Percentiles rank a stretch among this genome's conserved stretches.
phyloP scores from a whole-genome alignment of 1,140 invertebrate species.

The Drosophila varians region DNA sequence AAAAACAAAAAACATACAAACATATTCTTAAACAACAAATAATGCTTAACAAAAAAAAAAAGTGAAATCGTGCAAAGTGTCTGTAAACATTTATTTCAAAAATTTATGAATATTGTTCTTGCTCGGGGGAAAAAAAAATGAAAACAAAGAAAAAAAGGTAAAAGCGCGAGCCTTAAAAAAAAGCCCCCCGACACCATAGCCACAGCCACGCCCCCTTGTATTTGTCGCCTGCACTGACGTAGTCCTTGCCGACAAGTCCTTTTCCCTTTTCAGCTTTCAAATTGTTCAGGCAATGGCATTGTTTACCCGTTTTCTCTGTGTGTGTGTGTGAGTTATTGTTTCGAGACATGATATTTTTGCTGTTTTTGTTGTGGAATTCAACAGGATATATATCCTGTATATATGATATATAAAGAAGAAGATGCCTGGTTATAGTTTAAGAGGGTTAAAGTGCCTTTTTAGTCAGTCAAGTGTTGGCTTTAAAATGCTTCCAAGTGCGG shows the following conservation, averaged over 20 bases:
- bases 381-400: conserved; percentile 13
- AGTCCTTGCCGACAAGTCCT: neutral
- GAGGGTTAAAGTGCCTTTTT: neutral
- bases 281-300: conserved; percentile 51
- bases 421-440: neutral
- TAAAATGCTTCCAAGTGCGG: neutral
- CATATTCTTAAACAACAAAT: neutral
- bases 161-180: conserved; percentile 1
- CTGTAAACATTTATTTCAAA: conserved; percentile 72
- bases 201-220: neutral
- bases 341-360: conserved; percentile 60
- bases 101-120: conserved; percentile 48
- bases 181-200: neutral
- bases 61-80: conserved; percentile 63
- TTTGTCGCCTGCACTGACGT: neutral
- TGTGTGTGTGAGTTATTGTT: conserved; percentile 65
- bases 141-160: conserved; percentile 10
- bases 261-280: conserved; percentile 46
- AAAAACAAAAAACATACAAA: neutral
- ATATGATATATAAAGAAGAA: neutral
- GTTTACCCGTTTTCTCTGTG: conserved; percentile 38
- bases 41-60: conserved; percentile 7
- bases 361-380: conserved; percentile 27
- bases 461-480: neutral
- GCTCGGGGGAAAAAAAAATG: conserved; percentile 14